Evolutionary conservation across 2,888 invertebrate genomes (phyloP), one percentile per base, ranked within the genome.

Genomic region (Spisula solida): DNA sequence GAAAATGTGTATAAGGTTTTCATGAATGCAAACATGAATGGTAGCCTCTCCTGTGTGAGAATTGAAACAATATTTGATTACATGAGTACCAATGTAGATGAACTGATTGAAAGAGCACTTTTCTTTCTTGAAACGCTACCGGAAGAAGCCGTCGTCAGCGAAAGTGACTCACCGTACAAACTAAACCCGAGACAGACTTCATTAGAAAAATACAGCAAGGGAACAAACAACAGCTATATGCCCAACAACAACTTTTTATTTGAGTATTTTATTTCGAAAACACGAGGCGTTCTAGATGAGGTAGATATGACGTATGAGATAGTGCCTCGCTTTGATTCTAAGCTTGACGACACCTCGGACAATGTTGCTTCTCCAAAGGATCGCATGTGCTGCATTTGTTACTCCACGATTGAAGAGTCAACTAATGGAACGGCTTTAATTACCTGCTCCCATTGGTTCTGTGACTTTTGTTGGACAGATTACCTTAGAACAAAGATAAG

Each of bases 371-470:
- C 86, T 48, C 89, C 89, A 41, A 81, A 81, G 18, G 88, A 81
- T 10, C 78, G 86, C 48, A 85, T 89, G 55, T 94, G 94, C 79
- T 88, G 86, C 75, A 92, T 94, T 25, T 94, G 94, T 87, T 94
- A 91, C 85, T 92, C 93, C 8, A 25, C 16, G 0, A 82, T 94
- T 16, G 87, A 79, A 10, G 86, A 79, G 14, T 75, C 34, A 18
- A 80, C 51, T 5, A 34, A 85, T 14, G 92, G 93, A 5, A 93
- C 93, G 25, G 88, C 92, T 16, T 80, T 94, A 0, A 87, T 90
- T 34, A 55, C 87, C 0, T 94, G 94, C 79, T 89, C 92, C 29
- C 94, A 94, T 82, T 94, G 94, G 94, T 94, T 94, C 86, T 94
- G 94, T 86, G 91, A 93, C 82, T 47, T 56, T 6, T 94, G 94